phyloP scores from a whole-genome alignment of 1,140 invertebrate species.

The Chionoecetes opilio region DNA sequence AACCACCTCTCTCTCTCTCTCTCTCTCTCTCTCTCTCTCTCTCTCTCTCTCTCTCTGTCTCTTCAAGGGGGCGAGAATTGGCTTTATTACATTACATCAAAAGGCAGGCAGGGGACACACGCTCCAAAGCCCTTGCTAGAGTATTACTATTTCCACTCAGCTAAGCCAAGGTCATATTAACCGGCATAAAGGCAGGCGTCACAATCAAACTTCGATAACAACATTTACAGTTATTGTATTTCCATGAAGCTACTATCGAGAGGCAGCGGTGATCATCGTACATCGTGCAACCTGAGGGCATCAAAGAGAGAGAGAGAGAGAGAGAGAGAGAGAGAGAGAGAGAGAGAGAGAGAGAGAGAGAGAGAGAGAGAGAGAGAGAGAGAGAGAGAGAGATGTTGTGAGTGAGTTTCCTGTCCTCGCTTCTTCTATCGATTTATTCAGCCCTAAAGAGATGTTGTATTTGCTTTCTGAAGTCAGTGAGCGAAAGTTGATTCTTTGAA shows the following conservation, averaged over 20 bases:
- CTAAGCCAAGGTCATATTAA: slow-evolving; percentile 74
- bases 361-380: background rate
- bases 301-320: slow-evolving; percentile 53
- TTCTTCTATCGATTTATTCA: slow-evolving; percentile 57
- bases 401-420: slow-evolving; percentile 67
- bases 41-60: background rate
- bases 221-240: slow-evolving; percentile 77
- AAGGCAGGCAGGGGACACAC: slow-evolving; percentile 32
- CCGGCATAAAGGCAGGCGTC: slow-evolving; percentile 49
- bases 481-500: background rate
- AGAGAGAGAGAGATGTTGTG: background rate
- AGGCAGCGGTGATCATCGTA: slow-evolving; percentile 30
- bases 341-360: slow-evolving; percentile 60
- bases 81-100: slow-evolving; percentile 68
- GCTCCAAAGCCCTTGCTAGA: slow-evolving; percentile 36
- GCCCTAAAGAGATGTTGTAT: background rate
- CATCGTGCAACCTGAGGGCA: slow-evolving; percentile 56
- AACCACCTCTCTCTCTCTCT: background rate
- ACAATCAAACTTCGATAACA: slow-evolving; percentile 72
- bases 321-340: slow-evolving; percentile 59
- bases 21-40: background rate
- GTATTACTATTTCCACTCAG: slow-evolving; percentile 75
- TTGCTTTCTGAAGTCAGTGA: background rate
- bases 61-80: slow-evolving; percentile 33
- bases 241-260: slow-evolving; percentile 64